A percentile compares a stretch with the other conserved stretches of the same genome.
These are phyloP conservation scores for Oreochromis spilurus DNA, from an alignment of 2,113 vertebrate genomes.

Conservation along the genomic window DNA sequence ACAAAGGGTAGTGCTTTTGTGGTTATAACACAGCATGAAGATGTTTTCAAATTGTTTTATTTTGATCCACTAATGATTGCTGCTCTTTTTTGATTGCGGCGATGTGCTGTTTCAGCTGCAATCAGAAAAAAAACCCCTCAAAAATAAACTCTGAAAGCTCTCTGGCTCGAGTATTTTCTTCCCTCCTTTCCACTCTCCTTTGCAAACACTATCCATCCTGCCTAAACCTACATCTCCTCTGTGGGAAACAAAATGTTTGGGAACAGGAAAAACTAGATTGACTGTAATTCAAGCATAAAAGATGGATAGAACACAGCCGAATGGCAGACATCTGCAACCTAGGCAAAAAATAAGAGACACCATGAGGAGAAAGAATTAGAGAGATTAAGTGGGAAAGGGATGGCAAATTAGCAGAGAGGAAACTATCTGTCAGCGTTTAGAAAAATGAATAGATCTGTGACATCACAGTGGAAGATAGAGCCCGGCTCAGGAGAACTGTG, in stretches of 20 bases:
- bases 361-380: constrained; percentile 17
- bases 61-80: background rate
- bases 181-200: background rate
- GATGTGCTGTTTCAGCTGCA: background rate
- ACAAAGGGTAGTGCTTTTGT: background rate
- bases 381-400: constrained; percentile 1
- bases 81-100: background rate
- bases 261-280: constrained; percentile 39
- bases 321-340: constrained; percentile 2
- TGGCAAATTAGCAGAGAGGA: background rate
- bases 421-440: background rate
- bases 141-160: constrained; percentile 10
- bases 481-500: background rate
- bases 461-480: constrained; percentile 6
- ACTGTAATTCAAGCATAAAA: constrained; percentile 38
- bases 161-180: background rate
- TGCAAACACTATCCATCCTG: background rate
- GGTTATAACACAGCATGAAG: background rate
- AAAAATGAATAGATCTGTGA: background rate
- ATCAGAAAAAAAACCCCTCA: background rate
- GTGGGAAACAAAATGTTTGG: background rate
- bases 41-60: constrained; percentile 9
- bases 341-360: constrained; percentile 36
- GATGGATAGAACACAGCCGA: background rate
- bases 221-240: background rate